Conservation (phyloP, 1,140 invertebrate genomes). For the Lepidurus arcticus region DNA sequence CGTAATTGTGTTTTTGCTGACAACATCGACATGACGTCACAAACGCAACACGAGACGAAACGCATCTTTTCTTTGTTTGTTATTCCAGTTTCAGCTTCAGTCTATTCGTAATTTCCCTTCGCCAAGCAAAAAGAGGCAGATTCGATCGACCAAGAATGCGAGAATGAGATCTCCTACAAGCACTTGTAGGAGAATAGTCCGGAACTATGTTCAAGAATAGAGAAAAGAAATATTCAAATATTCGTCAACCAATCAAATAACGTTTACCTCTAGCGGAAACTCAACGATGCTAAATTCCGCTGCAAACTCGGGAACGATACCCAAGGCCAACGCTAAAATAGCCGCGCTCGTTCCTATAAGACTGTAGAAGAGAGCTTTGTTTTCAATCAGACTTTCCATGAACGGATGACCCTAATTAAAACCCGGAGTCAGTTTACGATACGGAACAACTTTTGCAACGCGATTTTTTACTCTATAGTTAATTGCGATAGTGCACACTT, state of each 20-base stretch:
- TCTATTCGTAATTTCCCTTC: conserved; percentile 55
- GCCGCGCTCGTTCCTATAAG: conserved; percentile 65
- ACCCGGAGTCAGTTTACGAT: neutral
- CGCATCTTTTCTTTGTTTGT: neutral
- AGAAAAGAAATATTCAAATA: neutral
- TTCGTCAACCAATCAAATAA: neutral
- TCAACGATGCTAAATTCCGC: conserved; percentile 82
- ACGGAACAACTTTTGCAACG: neutral
- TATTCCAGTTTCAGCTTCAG: neutral
- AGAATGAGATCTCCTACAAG: conserved; percentile 74
- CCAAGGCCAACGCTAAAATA: conserved; percentile 69
- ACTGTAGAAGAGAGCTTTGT: conserved; percentile 86
- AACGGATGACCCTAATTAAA: conserved; percentile 84
- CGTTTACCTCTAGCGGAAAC: conserved; percentile 73
- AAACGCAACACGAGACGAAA: neutral
- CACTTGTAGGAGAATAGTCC: conserved; percentile 67
- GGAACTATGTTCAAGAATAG: conserved; percentile 67
- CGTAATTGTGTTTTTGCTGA: neutral
- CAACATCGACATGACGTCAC: neutral
- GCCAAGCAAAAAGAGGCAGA: conserved; percentile 84
- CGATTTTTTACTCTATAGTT: conserved; percentile 85
- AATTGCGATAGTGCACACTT: conserved; percentile 96
- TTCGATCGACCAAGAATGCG: conserved; percentile 73
- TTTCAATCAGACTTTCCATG: conserved; percentile 92
- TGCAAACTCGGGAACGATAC: conserved; percentile 68